A percentile compares a stretch with the other conserved stretches of the same genome.
These are phyloP conservation scores for Dynastes hyllus DNA, from an alignment of 2,888 invertebrate genomes.

Conservation along the genomic window DNA sequence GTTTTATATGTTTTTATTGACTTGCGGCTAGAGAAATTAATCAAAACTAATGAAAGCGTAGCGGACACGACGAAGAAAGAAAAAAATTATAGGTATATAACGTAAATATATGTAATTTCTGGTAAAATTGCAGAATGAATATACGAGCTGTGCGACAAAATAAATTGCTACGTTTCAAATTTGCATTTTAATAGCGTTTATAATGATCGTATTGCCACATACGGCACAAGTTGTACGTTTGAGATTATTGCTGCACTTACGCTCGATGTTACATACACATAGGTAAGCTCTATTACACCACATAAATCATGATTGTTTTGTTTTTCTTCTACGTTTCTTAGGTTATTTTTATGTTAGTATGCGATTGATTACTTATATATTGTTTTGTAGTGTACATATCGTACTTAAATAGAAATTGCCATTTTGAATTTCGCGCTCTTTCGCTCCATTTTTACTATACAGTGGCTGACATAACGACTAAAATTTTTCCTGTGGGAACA, in stretches of 20 bases:
- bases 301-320: background rate
- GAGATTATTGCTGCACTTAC: background rate
- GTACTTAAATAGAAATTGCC: background rate
- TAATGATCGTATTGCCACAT: background rate
- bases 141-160: conserved; percentile 5
- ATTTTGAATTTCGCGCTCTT: no score
- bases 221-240: conserved; percentile 16
- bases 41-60: conserved; percentile 11
- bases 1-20: background rate
- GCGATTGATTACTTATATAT: background rate
- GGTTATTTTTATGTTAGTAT: background rate
- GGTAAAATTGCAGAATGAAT: conserved; percentile 3
- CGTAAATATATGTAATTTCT: conserved; percentile 1
- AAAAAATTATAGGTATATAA: background rate
- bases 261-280: background rate
- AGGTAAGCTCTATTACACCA: background rate
- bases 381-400: background rate
- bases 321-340: background rate
- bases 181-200: conserved; percentile 20
- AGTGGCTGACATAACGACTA: no score
- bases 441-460: no score
- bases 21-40: background rate
- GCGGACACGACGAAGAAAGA: background rate
- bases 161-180: conserved; percentile 17
- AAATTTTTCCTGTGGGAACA: no score